A percentile compares a stretch with the other conserved stretches of the same genome.
Evolutionary conservation across 1,140 invertebrate species (phyloP).

Genomic region (Pomacea maculata): DNA sequence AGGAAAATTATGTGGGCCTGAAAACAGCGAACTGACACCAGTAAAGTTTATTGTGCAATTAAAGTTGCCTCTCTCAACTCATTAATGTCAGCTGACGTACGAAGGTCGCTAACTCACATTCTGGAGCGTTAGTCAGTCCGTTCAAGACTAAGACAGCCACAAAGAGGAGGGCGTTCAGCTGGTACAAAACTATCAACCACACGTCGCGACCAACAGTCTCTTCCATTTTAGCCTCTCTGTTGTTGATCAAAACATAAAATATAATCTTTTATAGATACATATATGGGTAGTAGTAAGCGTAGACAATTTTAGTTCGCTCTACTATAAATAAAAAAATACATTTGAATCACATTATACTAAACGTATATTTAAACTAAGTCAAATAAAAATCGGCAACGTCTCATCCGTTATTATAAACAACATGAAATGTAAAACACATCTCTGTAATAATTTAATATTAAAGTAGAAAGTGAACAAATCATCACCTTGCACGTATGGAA

Average conservation of each 20-base stretch:
- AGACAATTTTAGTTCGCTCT: neutral
- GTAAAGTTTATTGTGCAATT: neutral
- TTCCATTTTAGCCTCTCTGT: neutral
- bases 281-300: neutral
- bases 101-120: neutral
- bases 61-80: neutral
- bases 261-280: neutral
- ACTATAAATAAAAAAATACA: neutral
- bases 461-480: too few species aligned
- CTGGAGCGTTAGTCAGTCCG: neutral
- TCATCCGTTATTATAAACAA: too few species aligned
- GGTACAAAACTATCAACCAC: conserved; percentile 5
- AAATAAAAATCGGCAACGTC: too few species aligned
- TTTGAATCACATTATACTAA: too few species aligned
- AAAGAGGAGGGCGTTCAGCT: conserved; percentile 16
- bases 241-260: neutral
- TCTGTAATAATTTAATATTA: too few species aligned
- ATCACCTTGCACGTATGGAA: too few species aligned
- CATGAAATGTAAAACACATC: too few species aligned
- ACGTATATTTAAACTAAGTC: too few species aligned
- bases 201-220: neutral
- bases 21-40: neutral
- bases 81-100: too few species aligned
- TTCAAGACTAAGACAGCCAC: conserved; percentile 24
- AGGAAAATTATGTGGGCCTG: neutral